A percentile compares a stretch with the other conserved stretches of the same genome.
Evolutionary conservation across 2,113 vertebrate species (phyloP).

Genomic region (Corythornis cristatus): DNA sequence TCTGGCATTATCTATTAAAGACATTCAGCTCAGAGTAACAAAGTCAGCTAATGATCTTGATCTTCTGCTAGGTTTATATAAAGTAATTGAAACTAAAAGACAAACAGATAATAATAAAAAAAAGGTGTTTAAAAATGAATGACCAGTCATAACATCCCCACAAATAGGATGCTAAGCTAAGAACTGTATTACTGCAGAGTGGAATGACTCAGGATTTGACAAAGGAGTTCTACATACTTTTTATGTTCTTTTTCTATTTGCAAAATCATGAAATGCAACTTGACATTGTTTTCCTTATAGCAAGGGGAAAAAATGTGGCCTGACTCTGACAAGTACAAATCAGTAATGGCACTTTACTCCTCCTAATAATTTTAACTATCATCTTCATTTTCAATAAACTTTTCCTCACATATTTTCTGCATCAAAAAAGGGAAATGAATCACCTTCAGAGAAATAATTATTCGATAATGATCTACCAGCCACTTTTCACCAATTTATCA

Average conservation of each 20-base stretch:
- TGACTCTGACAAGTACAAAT: background rate
- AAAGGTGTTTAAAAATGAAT: slow-evolving; percentile 66
- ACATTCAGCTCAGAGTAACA: background rate
- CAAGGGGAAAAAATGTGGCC: background rate
- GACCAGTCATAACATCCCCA: slow-evolving; percentile 36
- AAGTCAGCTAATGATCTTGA: slow-evolving; percentile 34
- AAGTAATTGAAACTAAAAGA: slow-evolving; percentile 24
- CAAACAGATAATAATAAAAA: background rate
- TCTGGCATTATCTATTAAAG: background rate
- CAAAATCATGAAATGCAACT: background rate
- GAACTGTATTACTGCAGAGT: slow-evolving; percentile 23
- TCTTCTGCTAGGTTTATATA: background rate
- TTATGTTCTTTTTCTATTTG: background rate
- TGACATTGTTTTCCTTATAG: background rate
- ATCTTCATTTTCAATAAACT: background rate
- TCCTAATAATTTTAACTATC: background rate
- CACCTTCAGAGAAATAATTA: slow-evolving; percentile 33
- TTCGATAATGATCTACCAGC: slow-evolving; percentile 16
- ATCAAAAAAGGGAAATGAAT: background rate
- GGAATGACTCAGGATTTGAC: slow-evolving; percentile 30
- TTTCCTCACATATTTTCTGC: background rate
- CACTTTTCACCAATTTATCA: background rate
- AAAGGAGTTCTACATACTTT: background rate
- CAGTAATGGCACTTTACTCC: background rate
- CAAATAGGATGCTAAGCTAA: slow-evolving; percentile 22